These are phyloP conservation scores for Acropternis orthonyx DNA, from an alignment of 2,797 vertebrate species.

Conservation along the genomic window DNA sequence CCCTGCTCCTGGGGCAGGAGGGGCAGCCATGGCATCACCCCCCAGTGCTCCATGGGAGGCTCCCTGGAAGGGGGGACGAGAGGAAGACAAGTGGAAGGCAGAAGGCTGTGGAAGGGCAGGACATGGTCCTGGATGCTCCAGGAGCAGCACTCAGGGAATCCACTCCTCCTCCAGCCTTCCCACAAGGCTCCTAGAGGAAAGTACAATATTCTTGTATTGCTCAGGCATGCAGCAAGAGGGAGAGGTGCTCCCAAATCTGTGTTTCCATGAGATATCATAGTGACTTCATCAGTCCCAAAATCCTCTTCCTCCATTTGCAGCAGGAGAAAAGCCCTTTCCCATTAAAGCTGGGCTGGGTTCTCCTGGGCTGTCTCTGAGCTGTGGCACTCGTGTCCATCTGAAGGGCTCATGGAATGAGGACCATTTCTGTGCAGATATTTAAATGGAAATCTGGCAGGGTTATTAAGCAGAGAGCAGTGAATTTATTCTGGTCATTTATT, in stretches of 20 bases:
- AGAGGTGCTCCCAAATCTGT: background rate
- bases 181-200: background rate
- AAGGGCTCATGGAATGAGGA: background rate
- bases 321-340: background rate
- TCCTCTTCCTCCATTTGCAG: background rate
- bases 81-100: background rate
- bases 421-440: background rate
- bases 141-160: background rate
- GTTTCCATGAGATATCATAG: background rate
- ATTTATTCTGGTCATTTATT: slow-evolving; percentile 52
- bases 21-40: background rate
- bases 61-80: background rate
- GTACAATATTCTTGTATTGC: accelerated
- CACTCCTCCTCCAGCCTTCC: background rate
- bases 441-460: background rate
- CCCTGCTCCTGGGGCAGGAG: background rate
- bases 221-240: background rate
- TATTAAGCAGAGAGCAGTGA: slow-evolving; percentile 38
- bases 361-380: background rate
- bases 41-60: accelerated
- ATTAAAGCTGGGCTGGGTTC: background rate
- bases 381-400: background rate
- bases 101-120: background rate
- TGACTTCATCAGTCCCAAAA: background rate
- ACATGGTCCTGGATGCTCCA: background rate